Evolutionary conservation across 1,140 invertebrate species (phyloP).

Genomic region (Caenorhabditis latens): DNA sequence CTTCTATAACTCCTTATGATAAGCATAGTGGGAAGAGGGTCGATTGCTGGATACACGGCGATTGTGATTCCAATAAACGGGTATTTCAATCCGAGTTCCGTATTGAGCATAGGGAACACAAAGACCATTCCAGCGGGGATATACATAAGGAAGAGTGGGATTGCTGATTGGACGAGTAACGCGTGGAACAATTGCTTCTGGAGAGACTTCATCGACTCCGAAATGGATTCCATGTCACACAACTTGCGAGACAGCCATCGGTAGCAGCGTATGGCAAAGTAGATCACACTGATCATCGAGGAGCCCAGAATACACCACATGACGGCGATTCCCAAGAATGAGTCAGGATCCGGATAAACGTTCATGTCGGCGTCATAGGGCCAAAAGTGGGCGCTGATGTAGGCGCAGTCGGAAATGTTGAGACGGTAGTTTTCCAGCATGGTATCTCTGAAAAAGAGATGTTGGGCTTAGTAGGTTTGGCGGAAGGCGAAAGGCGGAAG

Average conservation of each 20-base stretch:
- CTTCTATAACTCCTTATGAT: background rate
- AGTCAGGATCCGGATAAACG: background rate
- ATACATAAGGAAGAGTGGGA: slow-evolving; percentile 20
- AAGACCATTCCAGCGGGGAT: slow-evolving; percentile 11
- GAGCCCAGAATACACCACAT: slow-evolving; percentile 13
- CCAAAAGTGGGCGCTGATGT: slow-evolving; percentile 21
- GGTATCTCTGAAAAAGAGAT: background rate
- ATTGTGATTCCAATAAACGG: slow-evolving; percentile 30
- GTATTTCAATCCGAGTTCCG: slow-evolving; percentile 18
- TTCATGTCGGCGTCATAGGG: background rate
- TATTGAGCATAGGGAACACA: slow-evolving; percentile 25
- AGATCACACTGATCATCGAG: background rate
- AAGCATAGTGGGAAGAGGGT: slow-evolving; percentile 3
- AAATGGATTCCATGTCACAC: background rate
- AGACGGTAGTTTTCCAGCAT: slow-evolving; percentile 6
- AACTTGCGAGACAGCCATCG: slow-evolving; percentile 8
- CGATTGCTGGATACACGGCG: slow-evolving; percentile 7
- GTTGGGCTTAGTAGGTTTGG: too few relatives aligned
- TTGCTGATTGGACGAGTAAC: background rate
- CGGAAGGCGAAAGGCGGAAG: too few relatives aligned
- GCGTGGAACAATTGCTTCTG: slow-evolving; percentile 17
- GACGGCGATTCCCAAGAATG: background rate
- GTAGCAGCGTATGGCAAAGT: background rate
- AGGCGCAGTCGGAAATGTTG: slow-evolving; percentile 10
- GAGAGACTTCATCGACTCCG: slow-evolving; percentile 18